Evolutionary conservation across 2,113 vertebrate species (phyloP), one percentile per base, ranked within the genome.

Genomic region (Numenius arquata): DNA sequence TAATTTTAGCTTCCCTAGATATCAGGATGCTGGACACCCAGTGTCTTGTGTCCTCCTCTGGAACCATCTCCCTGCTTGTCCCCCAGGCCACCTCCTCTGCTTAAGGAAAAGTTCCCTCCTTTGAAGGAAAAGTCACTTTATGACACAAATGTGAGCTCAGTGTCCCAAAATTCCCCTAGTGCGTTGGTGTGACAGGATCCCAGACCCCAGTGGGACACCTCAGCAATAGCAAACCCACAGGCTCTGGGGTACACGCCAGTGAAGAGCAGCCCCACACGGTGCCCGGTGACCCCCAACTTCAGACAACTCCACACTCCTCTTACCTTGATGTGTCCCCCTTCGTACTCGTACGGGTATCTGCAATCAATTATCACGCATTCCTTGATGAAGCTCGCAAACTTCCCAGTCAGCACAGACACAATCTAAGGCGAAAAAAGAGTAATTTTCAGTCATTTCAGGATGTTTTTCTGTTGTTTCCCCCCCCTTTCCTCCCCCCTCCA

Each of bases 261-360:
- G 8, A 18, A 38, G 23, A 21, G 3, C 83, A n/a, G 43, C 30
- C 48, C 25, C 36, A 11, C 14, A 0, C 0, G 6, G 52, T 16
- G 15, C 77, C 50, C 22, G 12, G 19, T 1, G 53, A 38, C 11
- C 66, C 68, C 81, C 48, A 43, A 6, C 25, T 27, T 11, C 52
- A 45, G 40, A 10, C 5, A 68, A 5, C 30, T 19, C 61, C 2
- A 15, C 53, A 0, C 11, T 19, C 40, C 17, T 41, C 47, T 6
- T 20, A 99, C 99, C 98, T 98, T 99, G 96, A 99, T 99, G 96
- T 99, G 99, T 7, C 99, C 99, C 11, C 99, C 99, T 41, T 99
- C 99, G 1, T 99, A 99, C 92, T 99, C 99, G 5, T 99, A 99
- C 0, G 99, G 99, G 95, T 99, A 99, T 52, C 99, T 98, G 72